Base-by-base conservation (phyloP, 2,888 invertebrate genomes). In the Parthenolecanium corni region DNA sequence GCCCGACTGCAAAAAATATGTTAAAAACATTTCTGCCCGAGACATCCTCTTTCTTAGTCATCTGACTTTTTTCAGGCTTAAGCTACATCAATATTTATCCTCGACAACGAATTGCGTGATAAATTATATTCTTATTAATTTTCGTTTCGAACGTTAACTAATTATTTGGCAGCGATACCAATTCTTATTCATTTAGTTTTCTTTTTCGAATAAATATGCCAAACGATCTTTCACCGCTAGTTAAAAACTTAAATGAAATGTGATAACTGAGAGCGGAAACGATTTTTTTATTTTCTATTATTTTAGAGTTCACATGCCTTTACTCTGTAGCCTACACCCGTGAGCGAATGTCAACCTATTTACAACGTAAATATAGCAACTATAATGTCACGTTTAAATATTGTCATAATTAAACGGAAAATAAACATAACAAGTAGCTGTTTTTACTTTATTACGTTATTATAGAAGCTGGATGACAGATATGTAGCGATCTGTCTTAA, bases 161-260 rank as follows among this genome's bases (percentile, higher is more conserved):
- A 53, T 53, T 53, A 53, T 53, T 53, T 53, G 52, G 52, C 52
- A 53, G 36, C 36, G 38, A 20, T 38, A 20, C 38, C 21, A 53
- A 53, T 31, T n/a, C n/a, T 36, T 31, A 53, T 53, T 53, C 31
- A 38, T 53, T 53, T 53, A 38, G 38, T 53, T 53, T 53, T 25
- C 31, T 53, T 38, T 24, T 46, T 21, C 42, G 42, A 25, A 44
- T 56, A 56, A 42, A 46, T 42, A 44, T 56, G 56, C 56, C 56
- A 56, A 56, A 18, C 56, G 24, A 56, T 56, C 56, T 56, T 20
- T 56, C 56, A 56, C 42, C 56, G 56, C 56, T 56, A n/a, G 46
- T 56, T 56, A 56, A 56, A 31, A 56, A 56, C 23, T 56, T 56
- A 42, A 46, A 56, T 18, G 56, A 42, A 56, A 56, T 46, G 56